Conservation (phyloP, 2,888 invertebrate species). For the Cyrtodaria siliqua region DNA sequence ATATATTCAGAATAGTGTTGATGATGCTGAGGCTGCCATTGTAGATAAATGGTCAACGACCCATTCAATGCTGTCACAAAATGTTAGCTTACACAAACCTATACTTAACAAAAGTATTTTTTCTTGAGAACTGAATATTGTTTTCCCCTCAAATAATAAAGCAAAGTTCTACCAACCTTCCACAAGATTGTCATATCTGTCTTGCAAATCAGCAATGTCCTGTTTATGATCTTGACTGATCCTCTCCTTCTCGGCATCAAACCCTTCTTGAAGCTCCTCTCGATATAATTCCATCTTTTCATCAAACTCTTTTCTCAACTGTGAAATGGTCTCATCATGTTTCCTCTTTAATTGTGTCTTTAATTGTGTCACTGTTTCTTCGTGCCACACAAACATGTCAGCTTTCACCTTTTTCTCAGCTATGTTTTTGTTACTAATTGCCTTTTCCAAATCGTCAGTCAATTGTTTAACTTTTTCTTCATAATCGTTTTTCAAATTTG, state of each 20-base stretch:
- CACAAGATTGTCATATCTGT: constrained; percentile 75
- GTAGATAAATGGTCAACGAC: no score
- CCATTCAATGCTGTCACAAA: no score
- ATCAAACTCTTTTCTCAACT: constrained; percentile 66
- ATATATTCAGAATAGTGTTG: no score
- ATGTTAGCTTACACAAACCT: no score
- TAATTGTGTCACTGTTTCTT: constrained; percentile 51
- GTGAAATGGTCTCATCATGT: constrained; percentile 52
- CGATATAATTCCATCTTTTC: constrained; percentile 69
- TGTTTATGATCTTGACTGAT: constrained; percentile 65
- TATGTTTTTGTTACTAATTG: constrained; percentile 41
- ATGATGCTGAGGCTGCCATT: no score
- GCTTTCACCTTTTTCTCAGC: constrained; percentile 64
- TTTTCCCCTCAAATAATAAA: no score
- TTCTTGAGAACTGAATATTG: no score
- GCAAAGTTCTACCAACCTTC: constrained; percentile 72
- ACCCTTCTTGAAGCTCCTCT: constrained; percentile 67
- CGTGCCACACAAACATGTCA: constrained; percentile 66
- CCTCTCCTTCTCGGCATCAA: constrained; percentile 70
- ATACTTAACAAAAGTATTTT: no score
- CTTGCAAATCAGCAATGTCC: constrained; percentile 71
- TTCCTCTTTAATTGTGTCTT: constrained; percentile 55
- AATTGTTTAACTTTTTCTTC: constrained; percentile 45
- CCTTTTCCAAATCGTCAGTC: constrained; percentile 40
- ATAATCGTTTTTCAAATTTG: constrained; percentile 33